phyloP scores from a whole-genome alignment of 2,797 vertebrate genomes.

The Peromyscus attwateri region DNA sequence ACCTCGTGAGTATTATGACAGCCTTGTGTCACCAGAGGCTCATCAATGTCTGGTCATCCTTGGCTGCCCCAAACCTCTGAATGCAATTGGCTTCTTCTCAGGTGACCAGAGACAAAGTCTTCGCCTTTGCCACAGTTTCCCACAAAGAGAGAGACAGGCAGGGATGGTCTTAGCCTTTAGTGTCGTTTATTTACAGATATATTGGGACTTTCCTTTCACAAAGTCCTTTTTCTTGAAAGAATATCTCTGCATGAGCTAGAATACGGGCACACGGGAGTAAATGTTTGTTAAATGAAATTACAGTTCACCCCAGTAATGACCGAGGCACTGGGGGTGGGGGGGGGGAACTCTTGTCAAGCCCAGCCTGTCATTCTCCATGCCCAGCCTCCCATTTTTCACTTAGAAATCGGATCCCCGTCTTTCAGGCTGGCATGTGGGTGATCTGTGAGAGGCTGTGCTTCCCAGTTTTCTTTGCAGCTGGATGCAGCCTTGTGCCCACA shows the following conservation, averaged over 20 bases:
- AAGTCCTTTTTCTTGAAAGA: not conserved
- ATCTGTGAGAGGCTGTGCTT: no score
- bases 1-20: not conserved
- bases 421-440: fast-evolving
- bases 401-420: not conserved
- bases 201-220: not conserved
- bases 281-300: not conserved
- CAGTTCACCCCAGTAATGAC: not conserved
- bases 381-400: not conserved
- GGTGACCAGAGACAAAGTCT: not conserved
- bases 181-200: not conserved
- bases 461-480: not conserved
- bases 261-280: not conserved
- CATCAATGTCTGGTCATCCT: not conserved
- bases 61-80: not conserved
- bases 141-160: not conserved
- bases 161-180: not conserved
- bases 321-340: not conserved
- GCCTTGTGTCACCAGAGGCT: not conserved
- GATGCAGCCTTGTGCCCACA: not conserved
- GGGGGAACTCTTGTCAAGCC: not conserved
- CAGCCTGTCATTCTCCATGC: no score
- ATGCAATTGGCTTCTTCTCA: not conserved
- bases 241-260: not conserved
- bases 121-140: not conserved